Percentiles rank a stretch among this genome's conserved stretches.
Evolutionary conservation across 2,113 vertebrate species (phyloP).

Genomic region (Channa argus): DNA sequence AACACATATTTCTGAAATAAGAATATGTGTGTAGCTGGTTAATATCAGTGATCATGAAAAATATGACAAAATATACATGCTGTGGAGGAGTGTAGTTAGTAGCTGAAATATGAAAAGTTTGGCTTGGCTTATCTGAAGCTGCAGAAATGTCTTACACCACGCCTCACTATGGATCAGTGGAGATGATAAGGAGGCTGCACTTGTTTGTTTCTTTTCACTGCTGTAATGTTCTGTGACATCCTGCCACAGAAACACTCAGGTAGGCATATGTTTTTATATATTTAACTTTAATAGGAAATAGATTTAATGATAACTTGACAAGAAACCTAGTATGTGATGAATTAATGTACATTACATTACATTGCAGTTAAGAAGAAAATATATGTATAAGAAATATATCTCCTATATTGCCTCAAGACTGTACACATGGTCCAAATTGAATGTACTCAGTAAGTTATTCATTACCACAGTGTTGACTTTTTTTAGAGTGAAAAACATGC

Average conservation of each 20-base stretch:
- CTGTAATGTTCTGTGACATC: constrained; percentile 13
- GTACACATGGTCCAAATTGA: no score
- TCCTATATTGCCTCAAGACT: no score
- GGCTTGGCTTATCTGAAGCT: constrained; percentile 64
- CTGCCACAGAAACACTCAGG: constrained; percentile 37
- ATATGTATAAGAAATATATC: no score
- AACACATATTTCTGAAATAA: no score
- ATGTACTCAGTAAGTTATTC: neutral
- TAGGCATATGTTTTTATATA: constrained; percentile 33
- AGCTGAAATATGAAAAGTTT: neutral
- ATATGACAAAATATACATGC: no score
- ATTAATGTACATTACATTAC: neutral
- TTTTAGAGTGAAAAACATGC: constrained; percentile 65
- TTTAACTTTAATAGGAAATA: neutral
- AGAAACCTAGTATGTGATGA: neutral
- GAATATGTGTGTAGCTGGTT: no score
- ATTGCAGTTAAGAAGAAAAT: no score
- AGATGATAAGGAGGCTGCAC: neutral
- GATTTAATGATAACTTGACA: neutral
- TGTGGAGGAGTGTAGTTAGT: no score
- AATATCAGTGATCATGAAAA: no score
- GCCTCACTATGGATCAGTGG: constrained; percentile 8
- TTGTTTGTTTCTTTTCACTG: constrained; percentile 15
- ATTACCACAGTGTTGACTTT: neutral
- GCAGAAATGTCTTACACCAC: constrained; percentile 52